Evolutionary conservation across 2,888 invertebrate genomes (phyloP), one percentile per base, ranked within the genome.

Genomic region (Lasioglossum vierecki): DNA sequence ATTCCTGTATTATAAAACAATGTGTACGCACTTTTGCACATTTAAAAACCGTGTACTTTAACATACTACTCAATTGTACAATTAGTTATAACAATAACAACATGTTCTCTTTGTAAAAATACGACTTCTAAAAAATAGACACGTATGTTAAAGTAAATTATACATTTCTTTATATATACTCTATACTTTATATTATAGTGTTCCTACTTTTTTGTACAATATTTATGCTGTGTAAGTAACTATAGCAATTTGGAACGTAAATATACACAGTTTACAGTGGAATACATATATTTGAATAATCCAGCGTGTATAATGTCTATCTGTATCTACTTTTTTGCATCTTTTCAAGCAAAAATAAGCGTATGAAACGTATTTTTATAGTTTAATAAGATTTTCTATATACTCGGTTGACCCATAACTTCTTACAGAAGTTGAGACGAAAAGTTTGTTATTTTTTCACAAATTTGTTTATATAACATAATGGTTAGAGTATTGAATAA

Each of bases 1-100:
- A 80, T 76, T 70, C 5, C 41, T 70, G n/a, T 41, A 70, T n/a
- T 41, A 70, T 70, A 70, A 76, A 79, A 84, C 35, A 75, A 44
- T 74, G 41, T 53, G 41, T 57, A 68, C 4, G n/a, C 0, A 30
- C 8, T 77, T 70, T 63, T 35, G 9, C 35, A n/a, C 6, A 80
- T 49, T 53, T 60, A n/a, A 53, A 35, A 41, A 46, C 35, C 1
- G 11, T 49, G 49, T n/a, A n/a, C n/a, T 26, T 76, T 73, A 41
- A 74, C 15, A 18, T 68, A 9, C 9, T 66, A 66, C 4, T 68
- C 22, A 26, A 44, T 18, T 15, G 30, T 77, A 44, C 5, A 44
- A 49, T 76, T 73, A 75, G n/a, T 53, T 63, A 49, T 60, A 74
- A 46, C 57, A 60, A 30, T 73, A 63, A 49, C 26, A 41, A 84